Percentiles rank a stretch among this genome's conserved stretches.
These are phyloP conservation scores for Sula dactylatra DNA, from an alignment of 2,113 vertebrate genomes.

Conservation along the genomic window DNA sequence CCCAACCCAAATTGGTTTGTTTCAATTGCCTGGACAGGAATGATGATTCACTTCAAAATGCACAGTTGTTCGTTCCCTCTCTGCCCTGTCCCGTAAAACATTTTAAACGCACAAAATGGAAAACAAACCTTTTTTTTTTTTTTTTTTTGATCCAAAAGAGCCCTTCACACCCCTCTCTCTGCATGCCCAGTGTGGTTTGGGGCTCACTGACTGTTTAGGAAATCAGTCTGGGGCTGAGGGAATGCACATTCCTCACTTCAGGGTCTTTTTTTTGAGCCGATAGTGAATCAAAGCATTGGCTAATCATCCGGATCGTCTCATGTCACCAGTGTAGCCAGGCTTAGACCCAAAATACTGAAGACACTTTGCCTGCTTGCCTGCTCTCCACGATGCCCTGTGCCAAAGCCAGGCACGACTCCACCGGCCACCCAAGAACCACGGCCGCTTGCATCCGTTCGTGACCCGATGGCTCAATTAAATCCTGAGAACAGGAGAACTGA, in stretches of 20 bases:
- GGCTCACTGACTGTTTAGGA: not conserved
- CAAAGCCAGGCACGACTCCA: not conserved
- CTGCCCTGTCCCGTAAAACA: not conserved
- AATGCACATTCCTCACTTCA: not conserved
- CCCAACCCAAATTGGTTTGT: not conserved
- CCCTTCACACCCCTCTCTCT: not conserved
- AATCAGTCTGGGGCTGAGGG: not conserved
- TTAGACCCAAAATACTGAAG: not conserved
- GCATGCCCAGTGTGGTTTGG: fast-evolving
- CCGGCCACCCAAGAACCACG: fast-evolving
- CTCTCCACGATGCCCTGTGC: not conserved
- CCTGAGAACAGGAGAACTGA: not conserved
- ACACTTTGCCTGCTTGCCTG: not conserved
- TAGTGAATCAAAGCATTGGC: not conserved
- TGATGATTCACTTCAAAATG: not conserved
- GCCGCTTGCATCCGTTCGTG: fast-evolving
- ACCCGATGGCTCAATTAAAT: fast-evolving
- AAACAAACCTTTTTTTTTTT: not conserved
- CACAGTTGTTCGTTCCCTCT: not conserved
- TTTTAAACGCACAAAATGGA: not conserved
- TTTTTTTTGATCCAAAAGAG: not conserved
- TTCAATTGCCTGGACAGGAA: not conserved
- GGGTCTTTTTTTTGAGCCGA: not conserved
- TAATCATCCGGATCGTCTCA: not conserved
- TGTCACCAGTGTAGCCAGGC: not conserved